These are phyloP conservation scores for Vulpes ferrilata DNA, from an alignment of 2,113 vertebrate genomes.

Conservation along the genomic window DNA sequence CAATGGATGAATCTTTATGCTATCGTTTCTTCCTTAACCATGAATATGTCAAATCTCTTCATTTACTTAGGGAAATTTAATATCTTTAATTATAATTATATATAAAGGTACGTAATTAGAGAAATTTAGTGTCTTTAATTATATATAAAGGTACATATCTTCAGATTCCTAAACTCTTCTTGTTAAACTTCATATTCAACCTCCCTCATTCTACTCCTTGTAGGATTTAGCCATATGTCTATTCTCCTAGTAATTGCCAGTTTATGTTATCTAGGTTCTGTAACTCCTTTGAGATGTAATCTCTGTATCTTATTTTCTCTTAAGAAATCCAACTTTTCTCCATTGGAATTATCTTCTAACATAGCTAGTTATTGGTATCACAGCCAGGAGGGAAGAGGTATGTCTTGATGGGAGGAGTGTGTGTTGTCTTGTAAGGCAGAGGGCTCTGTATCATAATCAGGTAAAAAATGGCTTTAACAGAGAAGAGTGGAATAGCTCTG, in stretches of 20 bases:
- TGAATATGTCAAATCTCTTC: neutral
- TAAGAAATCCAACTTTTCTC: neutral
- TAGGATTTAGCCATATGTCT: neutral
- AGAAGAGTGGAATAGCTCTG: neutral
- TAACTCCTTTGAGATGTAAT: neutral
- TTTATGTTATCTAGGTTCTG: neutral
- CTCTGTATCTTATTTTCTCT: neutral
- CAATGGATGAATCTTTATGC: neutral
- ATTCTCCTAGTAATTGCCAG: neutral
- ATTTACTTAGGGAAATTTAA: neutral
- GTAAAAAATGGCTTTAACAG: neutral
- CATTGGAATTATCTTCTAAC: neutral
- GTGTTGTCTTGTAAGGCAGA: neutral
- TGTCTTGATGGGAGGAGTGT: neutral
- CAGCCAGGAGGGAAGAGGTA: neutral
- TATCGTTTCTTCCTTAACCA: neutral
- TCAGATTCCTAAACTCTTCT: neutral
- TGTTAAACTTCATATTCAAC: neutral
- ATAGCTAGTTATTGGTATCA: neutral
- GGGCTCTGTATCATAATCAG: neutral
- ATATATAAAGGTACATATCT: neutral
- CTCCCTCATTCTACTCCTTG: neutral
- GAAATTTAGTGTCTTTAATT: neutral
- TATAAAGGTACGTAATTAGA: neutral
- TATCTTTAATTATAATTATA: neutral